These are phyloP conservation scores for Phlogophora meticulosa DNA, from an alignment of 2,888 invertebrate species.

Conservation along the genomic window DNA sequence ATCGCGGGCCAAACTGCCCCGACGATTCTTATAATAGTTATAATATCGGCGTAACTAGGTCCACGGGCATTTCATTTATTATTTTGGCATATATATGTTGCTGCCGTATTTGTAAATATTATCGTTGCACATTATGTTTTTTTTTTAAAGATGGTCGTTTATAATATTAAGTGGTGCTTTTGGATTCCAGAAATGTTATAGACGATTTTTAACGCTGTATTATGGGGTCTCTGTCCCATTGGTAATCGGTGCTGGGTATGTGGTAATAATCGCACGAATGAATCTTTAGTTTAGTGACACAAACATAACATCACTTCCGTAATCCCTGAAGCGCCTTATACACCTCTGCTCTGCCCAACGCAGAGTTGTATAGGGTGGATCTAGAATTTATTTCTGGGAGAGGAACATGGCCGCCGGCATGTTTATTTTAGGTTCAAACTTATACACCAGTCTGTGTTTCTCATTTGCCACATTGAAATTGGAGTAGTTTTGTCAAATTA, in stretches of 20 bases:
- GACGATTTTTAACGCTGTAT: neutral
- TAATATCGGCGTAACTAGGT: constrained; percentile 13
- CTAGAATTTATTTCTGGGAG: no score
- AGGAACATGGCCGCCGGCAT: no score
- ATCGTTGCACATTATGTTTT: constrained; percentile 3
- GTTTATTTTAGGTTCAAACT: no score
- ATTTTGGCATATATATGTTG: constrained; percentile 7
- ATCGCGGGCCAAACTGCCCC: constrained; percentile 4
- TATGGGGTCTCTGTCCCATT: neutral
- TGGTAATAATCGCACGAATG: neutral
- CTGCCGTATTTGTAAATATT: constrained; percentile 21
- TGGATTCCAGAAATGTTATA: neutral
- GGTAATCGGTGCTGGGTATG: constrained; percentile 7
- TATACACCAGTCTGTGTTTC: no score
- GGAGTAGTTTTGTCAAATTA: no score
- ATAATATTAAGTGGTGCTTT: neutral
- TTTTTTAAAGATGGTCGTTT: neutral
- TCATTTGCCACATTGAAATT: no score
- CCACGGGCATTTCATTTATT: constrained; percentile 16
- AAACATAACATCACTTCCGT: no score
- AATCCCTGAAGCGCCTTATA: no score
- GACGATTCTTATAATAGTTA: constrained; percentile 19
- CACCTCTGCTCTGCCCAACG: no score
- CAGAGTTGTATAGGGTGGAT: no score
- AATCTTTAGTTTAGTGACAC: neutral